A percentile compares a stretch with the other conserved stretches of the same genome.
Conservation (phyloP, 2,888 invertebrate genomes). For the Patella depressa region DNA sequence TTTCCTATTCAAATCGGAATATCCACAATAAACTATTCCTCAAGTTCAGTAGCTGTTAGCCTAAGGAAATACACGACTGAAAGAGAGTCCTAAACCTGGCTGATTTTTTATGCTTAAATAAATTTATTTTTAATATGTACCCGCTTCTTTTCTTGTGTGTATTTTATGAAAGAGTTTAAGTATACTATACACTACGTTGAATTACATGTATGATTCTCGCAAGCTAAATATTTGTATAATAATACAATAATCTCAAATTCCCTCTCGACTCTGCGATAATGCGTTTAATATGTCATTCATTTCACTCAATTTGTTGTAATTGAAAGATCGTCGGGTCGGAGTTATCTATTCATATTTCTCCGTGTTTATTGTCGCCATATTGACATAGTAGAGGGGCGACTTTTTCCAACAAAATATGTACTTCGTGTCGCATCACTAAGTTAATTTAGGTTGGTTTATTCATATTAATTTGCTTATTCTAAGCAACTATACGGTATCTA, state of each 20-base stretch:
- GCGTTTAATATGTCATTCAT: conserved; percentile 10
- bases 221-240: conserved; percentile 9
- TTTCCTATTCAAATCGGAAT: neutral
- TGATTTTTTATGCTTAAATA: too few relatives aligned
- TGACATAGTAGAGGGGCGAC: conserved; percentile 10
- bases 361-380: neutral
- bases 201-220: conserved; percentile 5
- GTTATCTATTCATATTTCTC: neutral
- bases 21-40: neutral
- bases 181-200: neutral
- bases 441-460: conserved; percentile 3
- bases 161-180: too few relatives aligned
- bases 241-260: conserved; percentile 5
- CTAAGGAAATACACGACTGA: conserved; percentile 1
- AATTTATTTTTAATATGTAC: too few relatives aligned
- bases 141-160: too few relatives aligned
- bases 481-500: neutral
- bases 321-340: conserved; percentile 5
- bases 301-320: conserved; percentile 5
- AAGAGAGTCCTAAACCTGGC: neutral
- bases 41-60: neutral
- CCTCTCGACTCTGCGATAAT: conserved; percentile 1
- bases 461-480: conserved; percentile 5
- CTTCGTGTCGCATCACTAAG: conserved; percentile 9
- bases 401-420: conserved; percentile 9